Evolutionary conservation across 1,140 invertebrate genomes (phyloP).

Genomic region (Zaprionus davidi): DNA sequence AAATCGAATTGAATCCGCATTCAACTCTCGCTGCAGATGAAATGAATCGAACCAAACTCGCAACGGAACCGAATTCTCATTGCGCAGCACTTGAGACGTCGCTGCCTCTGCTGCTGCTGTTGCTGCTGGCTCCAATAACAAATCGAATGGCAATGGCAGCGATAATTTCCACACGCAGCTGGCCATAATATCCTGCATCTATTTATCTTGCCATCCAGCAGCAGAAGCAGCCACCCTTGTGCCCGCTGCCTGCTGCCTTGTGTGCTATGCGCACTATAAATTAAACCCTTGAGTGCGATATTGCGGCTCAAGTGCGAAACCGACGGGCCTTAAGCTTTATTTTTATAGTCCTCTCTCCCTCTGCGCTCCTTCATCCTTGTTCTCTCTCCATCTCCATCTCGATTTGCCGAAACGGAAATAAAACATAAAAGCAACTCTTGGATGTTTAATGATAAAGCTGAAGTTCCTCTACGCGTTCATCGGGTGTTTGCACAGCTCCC

Average conservation of each 20-base stretch:
- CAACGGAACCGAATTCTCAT: slow-evolving; percentile 52
- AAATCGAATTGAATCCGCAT: slow-evolving; percentile 51
- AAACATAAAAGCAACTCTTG: slow-evolving; percentile 81
- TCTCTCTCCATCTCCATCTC: neutral
- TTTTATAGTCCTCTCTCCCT: slow-evolving; percentile 31
- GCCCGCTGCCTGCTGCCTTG: neutral
- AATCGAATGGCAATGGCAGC: slow-evolving; percentile 66
- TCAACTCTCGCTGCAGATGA: neutral
- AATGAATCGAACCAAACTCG: slow-evolving; percentile 7
- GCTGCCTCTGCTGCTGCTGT: slow-evolving; percentile 9
- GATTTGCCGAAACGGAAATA: slow-evolving; percentile 64
- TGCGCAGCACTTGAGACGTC: slow-evolving; percentile 68
- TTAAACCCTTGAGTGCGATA: slow-evolving; percentile 79
- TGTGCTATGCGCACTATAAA: slow-evolving; percentile 45
- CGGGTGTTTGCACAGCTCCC: slow-evolving; percentile 24
- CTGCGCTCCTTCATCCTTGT: slow-evolving; percentile 20
- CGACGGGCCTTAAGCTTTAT: slow-evolving; percentile 63
- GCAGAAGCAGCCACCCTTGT: slow-evolving; percentile 46
- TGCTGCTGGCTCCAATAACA: slow-evolving; percentile 59
- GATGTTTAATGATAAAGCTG: slow-evolving; percentile 79
- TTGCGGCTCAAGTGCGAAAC: slow-evolving; percentile 74
- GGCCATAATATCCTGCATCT: slow-evolving; percentile 72
- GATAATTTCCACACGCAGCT: slow-evolving; percentile 74
- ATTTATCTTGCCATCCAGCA: slow-evolving; percentile 65
- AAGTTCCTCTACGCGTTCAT: slow-evolving; percentile 37